Conservation (phyloP, 2,888 invertebrate species). For the Chymomyza procnemis region DNA sequence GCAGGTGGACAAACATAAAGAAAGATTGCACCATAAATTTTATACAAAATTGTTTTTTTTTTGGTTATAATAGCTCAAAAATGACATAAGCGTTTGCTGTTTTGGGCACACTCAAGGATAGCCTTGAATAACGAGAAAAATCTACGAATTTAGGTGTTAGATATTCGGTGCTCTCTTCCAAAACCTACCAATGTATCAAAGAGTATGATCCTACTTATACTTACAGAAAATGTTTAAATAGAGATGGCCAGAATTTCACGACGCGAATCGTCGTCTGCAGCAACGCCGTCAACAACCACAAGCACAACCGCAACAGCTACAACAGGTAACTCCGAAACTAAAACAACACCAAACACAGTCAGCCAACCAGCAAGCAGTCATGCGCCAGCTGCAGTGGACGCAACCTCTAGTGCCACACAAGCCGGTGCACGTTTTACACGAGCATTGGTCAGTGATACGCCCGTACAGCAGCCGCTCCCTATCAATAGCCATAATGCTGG, state of each 20-base stretch:
- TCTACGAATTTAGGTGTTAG: too few relatives aligned
- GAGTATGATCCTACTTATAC: too few relatives aligned
- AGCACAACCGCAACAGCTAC: constrained; percentile 22
- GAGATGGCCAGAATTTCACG: constrained; percentile 79
- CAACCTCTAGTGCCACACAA: constrained; percentile 22
- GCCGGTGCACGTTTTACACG: constrained; percentile 26
- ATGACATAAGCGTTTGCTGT: too few relatives aligned
- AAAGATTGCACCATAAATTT: too few relatives aligned
- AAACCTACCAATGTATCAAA: too few relatives aligned
- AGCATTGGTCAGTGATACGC: constrained; percentile 21
- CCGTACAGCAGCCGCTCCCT: constrained; percentile 22
- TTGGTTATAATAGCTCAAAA: too few relatives aligned
- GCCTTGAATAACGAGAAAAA: too few relatives aligned
- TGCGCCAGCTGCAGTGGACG: not conserved
- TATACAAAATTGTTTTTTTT: too few relatives aligned
- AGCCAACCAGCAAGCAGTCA: not conserved
- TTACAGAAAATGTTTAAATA: constrained; percentile 78
- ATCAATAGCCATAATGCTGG: constrained; percentile 20
- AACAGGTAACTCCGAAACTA: constrained; percentile 40
- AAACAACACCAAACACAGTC: constrained; percentile 46
- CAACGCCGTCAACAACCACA: constrained; percentile 61
- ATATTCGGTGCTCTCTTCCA: too few relatives aligned
- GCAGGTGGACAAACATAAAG: too few relatives aligned
- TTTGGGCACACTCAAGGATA: too few relatives aligned
- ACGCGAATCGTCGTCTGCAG: constrained; percentile 76